These are phyloP conservation scores for Cyclargus thomasi DNA, from an alignment of 1,140 invertebrate species.

Conservation along the genomic window DNA sequence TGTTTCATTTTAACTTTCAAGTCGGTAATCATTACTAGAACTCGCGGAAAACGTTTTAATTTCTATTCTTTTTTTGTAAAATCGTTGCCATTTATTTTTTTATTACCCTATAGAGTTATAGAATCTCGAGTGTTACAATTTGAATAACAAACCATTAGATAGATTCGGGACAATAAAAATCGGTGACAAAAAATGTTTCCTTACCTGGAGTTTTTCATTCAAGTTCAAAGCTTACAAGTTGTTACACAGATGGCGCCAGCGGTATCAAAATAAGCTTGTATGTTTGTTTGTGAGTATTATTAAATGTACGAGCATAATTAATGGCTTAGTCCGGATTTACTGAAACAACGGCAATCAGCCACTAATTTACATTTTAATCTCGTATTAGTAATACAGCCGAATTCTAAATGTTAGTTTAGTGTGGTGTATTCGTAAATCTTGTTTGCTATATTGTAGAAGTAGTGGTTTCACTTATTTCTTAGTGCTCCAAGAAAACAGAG, in stretches of 20 bases:
- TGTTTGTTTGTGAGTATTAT: slow-evolving; percentile 22
- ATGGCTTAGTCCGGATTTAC: slow-evolving; percentile 39
- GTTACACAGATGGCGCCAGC: slow-evolving; percentile 20
- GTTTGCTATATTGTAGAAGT: too few relatives aligned
- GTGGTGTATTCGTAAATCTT: neutral
- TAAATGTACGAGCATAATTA: slow-evolving; percentile 41
- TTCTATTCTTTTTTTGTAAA: too few relatives aligned
- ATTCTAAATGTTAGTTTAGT: neutral
- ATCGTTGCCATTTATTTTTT: too few relatives aligned
- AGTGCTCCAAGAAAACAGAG: too few relatives aligned
- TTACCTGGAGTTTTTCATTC: slow-evolving; percentile 13
- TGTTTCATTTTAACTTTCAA: too few relatives aligned
- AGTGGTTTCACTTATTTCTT: too few relatives aligned
- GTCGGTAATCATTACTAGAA: too few relatives aligned
- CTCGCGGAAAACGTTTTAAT: too few relatives aligned
- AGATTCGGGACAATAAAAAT: neutral
- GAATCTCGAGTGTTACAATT: neutral
- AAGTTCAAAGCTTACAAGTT: neutral
- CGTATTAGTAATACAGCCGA: neutral
- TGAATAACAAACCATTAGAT: neutral
- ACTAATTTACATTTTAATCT: slow-evolving; percentile 24
- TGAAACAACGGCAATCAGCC: slow-evolving; percentile 26
- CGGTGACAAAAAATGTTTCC: neutral
- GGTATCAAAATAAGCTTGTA: slow-evolving; percentile 29
- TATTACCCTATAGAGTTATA: too few relatives aligned